Base-by-base conservation (phyloP, 1,140 invertebrate species). In the Sinonovacula constricta region DNA sequence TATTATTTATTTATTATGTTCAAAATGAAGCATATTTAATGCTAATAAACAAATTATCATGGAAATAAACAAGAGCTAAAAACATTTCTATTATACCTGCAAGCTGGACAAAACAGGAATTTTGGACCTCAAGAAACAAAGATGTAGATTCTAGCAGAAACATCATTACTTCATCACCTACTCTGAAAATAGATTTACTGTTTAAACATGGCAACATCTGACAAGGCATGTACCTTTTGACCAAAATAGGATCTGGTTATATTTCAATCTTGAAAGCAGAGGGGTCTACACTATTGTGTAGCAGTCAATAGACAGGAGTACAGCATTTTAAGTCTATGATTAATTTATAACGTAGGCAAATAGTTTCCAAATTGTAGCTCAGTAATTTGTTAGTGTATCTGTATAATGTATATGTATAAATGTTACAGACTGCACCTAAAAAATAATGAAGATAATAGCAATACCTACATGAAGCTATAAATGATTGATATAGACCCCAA, bases 101-200 rank as follows among this genome's bases (percentile, higher is more conserved):
- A n/a, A 83, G 15, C n/a, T 81, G 82, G 7, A 83, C 28, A 33
- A 81, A 74, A 26, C 76, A 74, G 5, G 79, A 36, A 36, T 57
- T 39, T 49, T 24, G 12, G 15, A 79, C 31, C 28, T 51, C 24
- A 24, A 56, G 33, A 45, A 79, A 83, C 1, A 83, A 54, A 28
- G 75, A 80, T 7, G 82, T 81, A 49, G 67, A 33, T 62, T 81
- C 82, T 45, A 83, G 45, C 33, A 83, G 28, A 70, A 68, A 71
- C 30, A 57, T 56, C 81, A 83, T 83, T 18, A 74, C 10, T 12
- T 33, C 31, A 49, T 83, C 81, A 22, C 81, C 81, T 26, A 77
- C 66, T 57, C 80, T 81, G 57, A 0, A 79, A 81, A 15, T 31
- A 2, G 28, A 71, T 54, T 22, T 1, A 24, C 34, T 33, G 4